Percentiles rank a stretch among this genome's conserved stretches.
Evolutionary conservation across 2,888 invertebrate genomes (phyloP).

Genomic region (Euzophera pinguis): DNA sequence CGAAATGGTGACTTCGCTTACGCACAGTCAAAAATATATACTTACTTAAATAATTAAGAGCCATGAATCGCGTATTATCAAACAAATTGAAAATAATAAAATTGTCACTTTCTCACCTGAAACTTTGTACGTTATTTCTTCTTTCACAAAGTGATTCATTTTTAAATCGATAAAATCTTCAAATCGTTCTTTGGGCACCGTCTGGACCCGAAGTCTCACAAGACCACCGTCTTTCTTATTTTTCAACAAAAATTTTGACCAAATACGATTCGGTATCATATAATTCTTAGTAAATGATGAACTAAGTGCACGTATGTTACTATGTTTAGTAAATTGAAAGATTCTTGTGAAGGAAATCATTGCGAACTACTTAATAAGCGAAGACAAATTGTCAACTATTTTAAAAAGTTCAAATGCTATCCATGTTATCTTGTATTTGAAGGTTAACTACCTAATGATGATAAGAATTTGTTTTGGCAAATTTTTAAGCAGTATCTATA

Average conservation of each 20-base stretch:
- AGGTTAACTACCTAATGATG: too few species aligned
- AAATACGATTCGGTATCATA: not conserved
- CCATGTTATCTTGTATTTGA: too few species aligned
- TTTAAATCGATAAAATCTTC: conserved; percentile 1
- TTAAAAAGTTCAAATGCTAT: too few species aligned
- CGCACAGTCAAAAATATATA: too few species aligned
- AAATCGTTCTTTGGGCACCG: not conserved
- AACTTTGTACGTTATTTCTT: conserved; percentile 1
- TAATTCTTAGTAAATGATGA: not conserved
- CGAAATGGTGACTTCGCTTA: too few species aligned
- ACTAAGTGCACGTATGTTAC: not conserved
- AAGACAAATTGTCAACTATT: not conserved
- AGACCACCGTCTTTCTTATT: not conserved
- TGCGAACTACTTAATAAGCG: not conserved
- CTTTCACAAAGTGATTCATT: conserved; percentile 3
- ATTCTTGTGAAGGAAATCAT: not conserved
- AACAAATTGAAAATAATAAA: not conserved
- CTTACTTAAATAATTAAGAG: not conserved
- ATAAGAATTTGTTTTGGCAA: too few species aligned
- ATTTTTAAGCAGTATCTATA: too few species aligned
- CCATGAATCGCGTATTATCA: not conserved
- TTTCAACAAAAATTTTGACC: not conserved
- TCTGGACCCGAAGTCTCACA: not conserved
- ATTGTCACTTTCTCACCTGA: not conserved
- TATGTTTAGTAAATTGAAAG: not conserved